These are phyloP conservation scores for Belgica antarctica DNA, from an alignment of 2,888 invertebrate species.

Conservation along the genomic window DNA sequence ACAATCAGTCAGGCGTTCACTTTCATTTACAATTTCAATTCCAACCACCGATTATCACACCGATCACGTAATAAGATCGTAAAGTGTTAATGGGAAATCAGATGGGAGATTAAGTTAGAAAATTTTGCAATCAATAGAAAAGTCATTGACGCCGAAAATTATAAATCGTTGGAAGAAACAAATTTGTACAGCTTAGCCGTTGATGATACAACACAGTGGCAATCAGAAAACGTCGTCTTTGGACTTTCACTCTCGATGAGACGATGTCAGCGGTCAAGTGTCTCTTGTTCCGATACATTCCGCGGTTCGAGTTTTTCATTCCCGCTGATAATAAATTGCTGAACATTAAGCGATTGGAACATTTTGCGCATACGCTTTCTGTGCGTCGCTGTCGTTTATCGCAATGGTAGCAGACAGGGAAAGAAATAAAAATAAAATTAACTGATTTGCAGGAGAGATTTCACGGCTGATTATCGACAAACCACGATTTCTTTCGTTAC, in stretches of 20 bases:
- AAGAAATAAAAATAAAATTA: not conserved
- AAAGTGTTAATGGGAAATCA: too few species aligned
- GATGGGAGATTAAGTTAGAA: conserved; percentile 12
- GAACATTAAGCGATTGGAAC: not conserved
- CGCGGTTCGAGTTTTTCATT: not conserved
- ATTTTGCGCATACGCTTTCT: not conserved
- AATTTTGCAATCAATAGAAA: conserved; percentile 2
- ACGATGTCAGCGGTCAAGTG: not conserved
- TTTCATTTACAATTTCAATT: conserved; percentile 12
- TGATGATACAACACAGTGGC: conserved; percentile 19
- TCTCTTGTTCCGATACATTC: not conserved
- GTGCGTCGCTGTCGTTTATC: not conserved
- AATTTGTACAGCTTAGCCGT: too few species aligned
- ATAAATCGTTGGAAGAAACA: too few species aligned
- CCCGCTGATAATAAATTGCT: not conserved
- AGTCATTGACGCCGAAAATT: conserved; percentile 1
- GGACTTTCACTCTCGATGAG: conserved; percentile 6
- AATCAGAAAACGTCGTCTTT: not conserved
- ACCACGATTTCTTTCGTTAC: not conserved
- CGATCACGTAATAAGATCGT: conserved; percentile 22
- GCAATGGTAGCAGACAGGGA: not conserved
- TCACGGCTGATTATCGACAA: not conserved
- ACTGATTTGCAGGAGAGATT: not conserved
- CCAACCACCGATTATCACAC: conserved; percentile 10
- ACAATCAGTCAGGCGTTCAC: too few species aligned